Evolutionary conservation across 2,113 vertebrate species (phyloP).

Genomic region (Lepisosteus osseus): DNA sequence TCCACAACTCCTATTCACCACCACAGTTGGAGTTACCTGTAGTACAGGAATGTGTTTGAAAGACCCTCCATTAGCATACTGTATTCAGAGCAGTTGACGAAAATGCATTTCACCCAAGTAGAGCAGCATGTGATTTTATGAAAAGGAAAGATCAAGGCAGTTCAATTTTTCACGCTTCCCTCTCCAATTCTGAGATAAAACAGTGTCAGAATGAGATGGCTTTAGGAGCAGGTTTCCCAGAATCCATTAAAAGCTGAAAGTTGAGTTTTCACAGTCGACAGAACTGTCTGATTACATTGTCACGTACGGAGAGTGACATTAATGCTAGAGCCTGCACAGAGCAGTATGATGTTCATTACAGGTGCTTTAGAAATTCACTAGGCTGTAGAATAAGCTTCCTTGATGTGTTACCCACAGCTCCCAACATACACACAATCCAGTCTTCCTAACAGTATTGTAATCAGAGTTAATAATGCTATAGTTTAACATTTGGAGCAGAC

Average conservation of each 20-base stretch:
- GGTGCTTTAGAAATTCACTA: neutral
- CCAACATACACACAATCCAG: conserved; percentile 11
- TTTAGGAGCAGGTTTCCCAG: neutral
- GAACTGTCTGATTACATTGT: conserved; percentile 2
- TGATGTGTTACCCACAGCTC: neutral
- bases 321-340: neutral
- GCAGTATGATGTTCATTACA: neutral
- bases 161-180: conserved; percentile 3
- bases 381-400: neutral
- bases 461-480: conserved; percentile 13
- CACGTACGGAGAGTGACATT: neutral
- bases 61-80: too few relatives aligned
- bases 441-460: conserved; percentile 8
- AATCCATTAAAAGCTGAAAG: conserved; percentile 16
- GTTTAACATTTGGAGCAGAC: neutral
- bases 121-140: neutral
- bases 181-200: neutral
- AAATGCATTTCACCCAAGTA: neutral
- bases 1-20: too few relatives aligned
- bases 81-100: neutral
- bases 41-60: too few relatives aligned
- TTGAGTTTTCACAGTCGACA: neutral
- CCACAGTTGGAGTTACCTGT: too few relatives aligned
- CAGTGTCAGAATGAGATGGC: neutral
- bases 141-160: conserved; percentile 7